phyloP scores from a whole-genome alignment of 1,140 invertebrate species.

The Drosophila kurseongensis region DNA sequence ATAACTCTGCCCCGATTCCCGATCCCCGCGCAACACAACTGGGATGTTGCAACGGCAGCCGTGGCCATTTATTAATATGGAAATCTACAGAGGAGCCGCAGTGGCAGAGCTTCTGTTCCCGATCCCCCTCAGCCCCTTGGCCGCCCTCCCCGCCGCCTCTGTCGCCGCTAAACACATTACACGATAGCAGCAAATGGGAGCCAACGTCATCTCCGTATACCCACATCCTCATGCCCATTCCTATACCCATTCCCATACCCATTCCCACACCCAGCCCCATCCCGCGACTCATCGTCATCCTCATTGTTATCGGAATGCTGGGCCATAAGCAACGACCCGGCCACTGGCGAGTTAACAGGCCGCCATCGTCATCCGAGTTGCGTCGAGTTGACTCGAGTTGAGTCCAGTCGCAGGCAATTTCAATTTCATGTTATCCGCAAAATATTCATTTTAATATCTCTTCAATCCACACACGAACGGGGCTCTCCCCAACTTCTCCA shows the following conservation, averaged over 20 bases:
- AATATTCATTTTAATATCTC: conserved; percentile 84
- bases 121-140: conserved; percentile 2
- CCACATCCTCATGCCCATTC: conserved; percentile 7
- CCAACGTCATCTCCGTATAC: conserved; percentile 41
- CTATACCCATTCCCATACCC: conserved; percentile 3
- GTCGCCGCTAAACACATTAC: conserved; percentile 76
- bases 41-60: conserved; percentile 38
- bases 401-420: conserved; percentile 69
- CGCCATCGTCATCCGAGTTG: conserved; percentile 43
- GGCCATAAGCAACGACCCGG: conserved; percentile 61
- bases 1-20: conserved; percentile 58
- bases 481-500: not conserved
- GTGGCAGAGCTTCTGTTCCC: conserved; percentile 52
- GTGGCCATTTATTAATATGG: conserved; percentile 82
- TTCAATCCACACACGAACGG: conserved; percentile 66
- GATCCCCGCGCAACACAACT: not conserved
- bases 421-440: conserved; percentile 84
- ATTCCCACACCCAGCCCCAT: not conserved
- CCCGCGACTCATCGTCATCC: conserved; percentile 31
- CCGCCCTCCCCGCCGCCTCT: conserved; percentile 4
- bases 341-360: conserved; percentile 50
- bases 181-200: conserved; percentile 81
- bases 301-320: conserved; percentile 79
- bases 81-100: conserved; percentile 80
- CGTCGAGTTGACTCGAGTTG: conserved; percentile 37